phyloP scores from a whole-genome alignment of 2,113 vertebrate genomes.

The Ochotona princeps region DNA sequence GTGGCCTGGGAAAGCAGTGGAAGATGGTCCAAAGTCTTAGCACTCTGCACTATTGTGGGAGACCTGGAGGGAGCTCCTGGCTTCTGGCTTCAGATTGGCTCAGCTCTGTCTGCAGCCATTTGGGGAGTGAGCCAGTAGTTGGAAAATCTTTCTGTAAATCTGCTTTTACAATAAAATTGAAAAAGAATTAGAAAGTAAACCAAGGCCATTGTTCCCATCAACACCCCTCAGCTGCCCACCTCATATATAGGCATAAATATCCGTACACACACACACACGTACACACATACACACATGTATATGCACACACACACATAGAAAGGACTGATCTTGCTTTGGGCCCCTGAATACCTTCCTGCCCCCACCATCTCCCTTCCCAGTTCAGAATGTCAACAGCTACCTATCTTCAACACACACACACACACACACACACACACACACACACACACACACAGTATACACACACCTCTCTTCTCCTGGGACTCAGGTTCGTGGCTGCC shows the following conservation, averaged over 20 bases:
- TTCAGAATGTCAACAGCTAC: neutral
- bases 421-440: neutral
- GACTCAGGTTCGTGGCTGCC: neutral
- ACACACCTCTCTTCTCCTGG: neutral
- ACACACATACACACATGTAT: neutral
- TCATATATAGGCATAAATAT: neutral
- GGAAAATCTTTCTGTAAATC: no score
- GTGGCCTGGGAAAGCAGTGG: no score
- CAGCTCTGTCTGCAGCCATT: no score
- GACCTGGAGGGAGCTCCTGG: no score
- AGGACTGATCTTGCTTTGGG: neutral
- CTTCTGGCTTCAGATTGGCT: no score
- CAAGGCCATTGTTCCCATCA: neutral
- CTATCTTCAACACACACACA: neutral
- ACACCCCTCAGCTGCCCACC: neutral
- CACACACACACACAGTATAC: neutral
- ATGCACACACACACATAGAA: no score
- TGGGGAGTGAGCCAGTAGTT: no score
- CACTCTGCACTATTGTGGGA: no score
- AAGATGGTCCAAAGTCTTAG: no score
- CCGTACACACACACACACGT: neutral
- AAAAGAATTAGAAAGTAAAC: neutral
- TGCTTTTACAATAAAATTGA: no score
- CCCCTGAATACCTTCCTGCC: neutral
- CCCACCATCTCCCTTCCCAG: neutral